Conservation (phyloP, 2,888 invertebrate genomes). For the Smittia sp. region DNA sequence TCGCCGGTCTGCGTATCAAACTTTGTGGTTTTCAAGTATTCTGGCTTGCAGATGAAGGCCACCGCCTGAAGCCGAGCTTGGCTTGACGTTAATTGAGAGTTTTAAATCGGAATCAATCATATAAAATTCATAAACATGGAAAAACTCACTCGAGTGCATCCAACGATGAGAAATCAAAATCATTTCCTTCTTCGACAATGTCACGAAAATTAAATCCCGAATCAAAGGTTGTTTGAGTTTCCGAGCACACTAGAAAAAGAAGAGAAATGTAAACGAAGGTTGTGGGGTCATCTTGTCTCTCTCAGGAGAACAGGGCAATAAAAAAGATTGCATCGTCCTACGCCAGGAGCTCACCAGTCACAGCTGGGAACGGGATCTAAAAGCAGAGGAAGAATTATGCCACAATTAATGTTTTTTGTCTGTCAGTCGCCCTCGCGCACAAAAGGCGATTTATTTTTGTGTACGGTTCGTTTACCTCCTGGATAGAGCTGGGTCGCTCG, state of each 20-base stretch:
- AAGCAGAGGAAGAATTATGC: background rate
- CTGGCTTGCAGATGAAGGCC: slow-evolving; percentile 27
- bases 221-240: slow-evolving; percentile 31
- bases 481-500: slow-evolving; percentile 27
- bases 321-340: no score
- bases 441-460: background rate
- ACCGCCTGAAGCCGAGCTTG: slow-evolving; percentile 24
- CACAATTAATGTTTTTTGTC: background rate
- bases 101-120: background rate
- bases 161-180: background rate
- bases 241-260: slow-evolving; percentile 19
- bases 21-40: slow-evolving; percentile 10
- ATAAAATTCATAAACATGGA: background rate
- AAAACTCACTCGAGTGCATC: background rate
- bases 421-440: background rate
- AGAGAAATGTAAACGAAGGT: background rate
- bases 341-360: background rate
- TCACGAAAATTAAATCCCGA: slow-evolving; percentile 23
- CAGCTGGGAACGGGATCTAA: slow-evolving; percentile 25
- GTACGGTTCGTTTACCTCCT: background rate
- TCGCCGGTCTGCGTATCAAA: slow-evolving; percentile 17
- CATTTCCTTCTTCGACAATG: slow-evolving; percentile 9
- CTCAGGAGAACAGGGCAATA: no score
- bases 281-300: no score
- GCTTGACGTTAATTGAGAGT: background rate